These are phyloP conservation scores for Phortica okadai DNA, from an alignment of 2,888 invertebrate species.

Conservation along the genomic window DNA sequence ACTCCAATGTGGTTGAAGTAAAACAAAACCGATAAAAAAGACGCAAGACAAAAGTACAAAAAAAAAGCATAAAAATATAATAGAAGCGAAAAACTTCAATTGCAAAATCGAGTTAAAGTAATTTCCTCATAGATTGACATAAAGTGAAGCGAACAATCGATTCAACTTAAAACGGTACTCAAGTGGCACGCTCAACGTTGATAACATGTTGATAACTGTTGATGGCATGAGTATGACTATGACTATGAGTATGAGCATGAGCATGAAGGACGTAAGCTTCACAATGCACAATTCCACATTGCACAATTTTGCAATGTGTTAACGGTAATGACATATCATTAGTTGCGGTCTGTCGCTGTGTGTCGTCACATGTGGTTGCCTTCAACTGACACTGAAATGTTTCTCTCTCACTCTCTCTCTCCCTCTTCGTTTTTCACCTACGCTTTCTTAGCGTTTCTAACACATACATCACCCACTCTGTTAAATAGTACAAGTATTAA, in stretches of 20 bases:
- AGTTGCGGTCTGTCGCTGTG: neutral
- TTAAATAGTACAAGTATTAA: too few species aligned
- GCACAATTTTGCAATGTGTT: neutral
- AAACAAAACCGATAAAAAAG: neutral
- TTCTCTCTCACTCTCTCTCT: neutral
- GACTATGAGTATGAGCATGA: neutral
- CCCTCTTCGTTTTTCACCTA: too few species aligned
- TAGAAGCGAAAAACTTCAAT: constrained; percentile 48
- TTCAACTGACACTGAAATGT: neutral
- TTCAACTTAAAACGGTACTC: neutral
- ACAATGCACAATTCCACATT: neutral
- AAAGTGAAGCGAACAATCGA: neutral
- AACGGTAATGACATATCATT: constrained; percentile 12
- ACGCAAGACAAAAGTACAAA: neutral
- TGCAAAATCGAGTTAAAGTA: constrained; percentile 62
- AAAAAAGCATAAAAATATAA: too few species aligned
- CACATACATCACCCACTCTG: too few species aligned
- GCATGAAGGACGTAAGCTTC: neutral
- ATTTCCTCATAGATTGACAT: constrained; percentile 30
- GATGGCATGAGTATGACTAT: neutral
- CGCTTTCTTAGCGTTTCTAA: too few species aligned
- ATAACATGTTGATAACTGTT: constrained; percentile 5
- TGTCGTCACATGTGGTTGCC: neutral
- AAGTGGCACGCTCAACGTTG: neutral
- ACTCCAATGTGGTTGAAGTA: neutral